phyloP scores from a whole-genome alignment of 2,113 vertebrate species.

The Scartelaos histophorus region DNA sequence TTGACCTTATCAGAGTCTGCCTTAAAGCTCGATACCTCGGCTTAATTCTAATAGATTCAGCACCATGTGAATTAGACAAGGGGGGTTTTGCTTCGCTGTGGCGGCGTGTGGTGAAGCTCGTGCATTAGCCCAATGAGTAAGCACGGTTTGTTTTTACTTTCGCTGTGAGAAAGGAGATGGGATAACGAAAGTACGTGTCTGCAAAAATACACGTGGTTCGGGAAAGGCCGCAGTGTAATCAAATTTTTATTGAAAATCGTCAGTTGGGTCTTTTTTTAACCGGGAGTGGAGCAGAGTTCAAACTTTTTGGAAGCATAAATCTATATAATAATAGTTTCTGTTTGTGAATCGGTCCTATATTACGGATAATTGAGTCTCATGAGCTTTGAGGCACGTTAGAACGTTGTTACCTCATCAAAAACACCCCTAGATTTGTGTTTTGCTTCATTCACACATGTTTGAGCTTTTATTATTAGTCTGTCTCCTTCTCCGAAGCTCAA shows the following conservation, averaged over 20 bases:
- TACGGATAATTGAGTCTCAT: too few relatives aligned
- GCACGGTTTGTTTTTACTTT: conserved; percentile 22
- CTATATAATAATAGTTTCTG: too few relatives aligned
- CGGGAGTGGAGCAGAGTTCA: neutral
- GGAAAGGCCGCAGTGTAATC: neutral
- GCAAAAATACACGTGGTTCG: conserved; percentile 10
- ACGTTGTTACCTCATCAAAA: too few relatives aligned
- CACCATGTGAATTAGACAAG: conserved; percentile 60
- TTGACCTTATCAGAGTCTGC: conserved; percentile 69
- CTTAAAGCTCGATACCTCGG: conserved; percentile 61
- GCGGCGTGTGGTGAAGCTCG: conserved; percentile 20
- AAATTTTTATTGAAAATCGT: neutral
- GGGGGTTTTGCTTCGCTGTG: conserved; percentile 39
- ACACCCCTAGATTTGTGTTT: too few relatives aligned
- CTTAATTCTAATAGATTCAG: conserved; percentile 69
- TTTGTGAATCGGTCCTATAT: too few relatives aligned
- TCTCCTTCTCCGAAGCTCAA: too few relatives aligned
- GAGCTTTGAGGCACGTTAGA: too few relatives aligned
- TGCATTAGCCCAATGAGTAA: conserved; percentile 50
- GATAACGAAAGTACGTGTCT: conserved; percentile 3
- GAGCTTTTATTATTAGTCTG: too few relatives aligned
- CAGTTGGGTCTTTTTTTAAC: neutral
- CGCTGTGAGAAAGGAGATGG: neutral
- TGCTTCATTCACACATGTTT: too few relatives aligned
- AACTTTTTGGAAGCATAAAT: too few relatives aligned